Percentiles rank a stretch among this genome's conserved stretches.
These are phyloP conservation scores for Drosophila obscura DNA, from an alignment of 1,140 invertebrate species.

Conservation along the genomic window DNA sequence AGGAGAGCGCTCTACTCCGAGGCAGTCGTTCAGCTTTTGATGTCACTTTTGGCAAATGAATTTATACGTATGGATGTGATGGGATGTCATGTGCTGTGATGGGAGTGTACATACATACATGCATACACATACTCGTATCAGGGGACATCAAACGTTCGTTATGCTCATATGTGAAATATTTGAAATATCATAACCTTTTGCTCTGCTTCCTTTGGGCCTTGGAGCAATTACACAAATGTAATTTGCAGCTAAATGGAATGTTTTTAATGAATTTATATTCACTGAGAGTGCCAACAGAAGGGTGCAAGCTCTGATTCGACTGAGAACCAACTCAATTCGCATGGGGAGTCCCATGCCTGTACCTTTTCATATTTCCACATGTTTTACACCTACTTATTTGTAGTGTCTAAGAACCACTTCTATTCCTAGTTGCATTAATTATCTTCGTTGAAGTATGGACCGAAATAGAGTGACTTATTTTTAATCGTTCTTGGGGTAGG, in stretches of 20 bases:
- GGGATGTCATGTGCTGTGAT: constrained; percentile 4
- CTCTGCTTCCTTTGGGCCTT: constrained; percentile 23
- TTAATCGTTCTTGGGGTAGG: constrained; percentile 55
- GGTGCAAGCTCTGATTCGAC: constrained; percentile 4
- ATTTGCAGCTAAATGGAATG: constrained; percentile 74
- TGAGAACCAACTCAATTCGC: background rate
- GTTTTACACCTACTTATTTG: no score
- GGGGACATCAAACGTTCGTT: constrained; percentile 64
- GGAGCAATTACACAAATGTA: constrained; percentile 71
- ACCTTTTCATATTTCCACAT: no score
- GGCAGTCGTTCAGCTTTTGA: constrained; percentile 57
- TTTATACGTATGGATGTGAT: constrained; percentile 33
- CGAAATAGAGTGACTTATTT: constrained; percentile 51
- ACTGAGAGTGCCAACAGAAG: constrained; percentile 1
- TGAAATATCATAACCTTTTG: constrained; percentile 59
- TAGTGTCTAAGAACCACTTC: background rate
- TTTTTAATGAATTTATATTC: constrained; percentile 76
- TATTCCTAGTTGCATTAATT: constrained; percentile 5
- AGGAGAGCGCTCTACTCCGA: constrained; percentile 18
- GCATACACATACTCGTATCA: background rate
- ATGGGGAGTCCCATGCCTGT: no score
- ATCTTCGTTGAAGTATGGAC: constrained; percentile 16
- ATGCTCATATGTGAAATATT: constrained; percentile 75
- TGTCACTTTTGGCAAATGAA: constrained; percentile 63
- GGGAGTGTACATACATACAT: constrained; percentile 8